These are phyloP conservation scores for Scaptomyza pallida DNA, from an alignment of 1,140 invertebrate genomes.

Conservation along the genomic window DNA sequence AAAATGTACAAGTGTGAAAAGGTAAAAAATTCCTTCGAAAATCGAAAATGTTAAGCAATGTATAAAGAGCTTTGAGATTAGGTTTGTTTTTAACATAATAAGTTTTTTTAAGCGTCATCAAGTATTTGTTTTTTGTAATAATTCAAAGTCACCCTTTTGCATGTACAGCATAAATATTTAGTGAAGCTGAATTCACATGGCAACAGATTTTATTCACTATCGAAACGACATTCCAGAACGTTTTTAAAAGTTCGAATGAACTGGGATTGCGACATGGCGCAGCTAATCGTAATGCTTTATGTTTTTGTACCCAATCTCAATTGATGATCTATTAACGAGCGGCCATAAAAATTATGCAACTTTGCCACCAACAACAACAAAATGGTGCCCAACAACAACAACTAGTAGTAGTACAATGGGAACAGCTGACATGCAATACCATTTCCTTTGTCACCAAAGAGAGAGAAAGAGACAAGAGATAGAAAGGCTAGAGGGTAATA, in stretches of 20 bases:
- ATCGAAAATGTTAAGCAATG: no score
- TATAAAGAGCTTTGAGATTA: no score
- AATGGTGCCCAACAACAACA: conserved; percentile 58
- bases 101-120: no score
- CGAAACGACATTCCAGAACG: conserved; percentile 51
- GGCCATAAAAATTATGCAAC: conserved; percentile 78
- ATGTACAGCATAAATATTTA: neutral
- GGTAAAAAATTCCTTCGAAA: no score
- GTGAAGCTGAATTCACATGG: neutral
- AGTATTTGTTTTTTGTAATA: no score
- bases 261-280: conserved; percentile 47
- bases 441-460: conserved; percentile 71
- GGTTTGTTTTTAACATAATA: no score
- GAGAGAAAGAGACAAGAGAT: neutral
- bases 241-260: conserved; percentile 45
- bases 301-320: conserved; percentile 60
- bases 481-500: conserved; percentile 51
- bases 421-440: conserved; percentile 65
- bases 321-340: conserved; percentile 78
- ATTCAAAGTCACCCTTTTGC: neutral
- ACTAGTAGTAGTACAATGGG: conserved; percentile 29
- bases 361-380: conserved; percentile 55
- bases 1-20: no score
- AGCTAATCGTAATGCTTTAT: conserved; percentile 29
- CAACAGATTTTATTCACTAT: conserved; percentile 1